phyloP scores from a whole-genome alignment of 1,140 invertebrate species.

The Anastrepha obliqua region DNA sequence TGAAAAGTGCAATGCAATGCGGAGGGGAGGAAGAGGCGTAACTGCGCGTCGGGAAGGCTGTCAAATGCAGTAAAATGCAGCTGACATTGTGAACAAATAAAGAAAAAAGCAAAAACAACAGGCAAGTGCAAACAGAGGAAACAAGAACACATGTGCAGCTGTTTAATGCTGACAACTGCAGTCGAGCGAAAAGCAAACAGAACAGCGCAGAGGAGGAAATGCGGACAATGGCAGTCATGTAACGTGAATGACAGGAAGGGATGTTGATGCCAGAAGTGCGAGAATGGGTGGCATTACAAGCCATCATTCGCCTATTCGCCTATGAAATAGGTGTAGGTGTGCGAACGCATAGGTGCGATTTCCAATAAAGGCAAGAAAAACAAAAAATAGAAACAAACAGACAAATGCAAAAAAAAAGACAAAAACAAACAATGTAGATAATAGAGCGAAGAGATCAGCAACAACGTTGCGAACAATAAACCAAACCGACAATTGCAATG shows the following conservation, averaged over 20 bases:
- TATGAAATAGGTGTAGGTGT: no score
- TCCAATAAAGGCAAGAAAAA: no score
- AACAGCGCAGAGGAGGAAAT: background rate
- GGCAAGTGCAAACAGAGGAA: background rate
- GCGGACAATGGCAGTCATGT: background rate
- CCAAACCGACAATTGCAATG: no score
- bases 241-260: background rate
- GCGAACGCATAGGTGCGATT: no score
- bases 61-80: slow-evolving; percentile 39
- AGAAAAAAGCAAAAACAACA: background rate
- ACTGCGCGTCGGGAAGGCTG: background rate
- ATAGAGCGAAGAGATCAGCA: no score
- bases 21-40: background rate
- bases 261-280: no score
- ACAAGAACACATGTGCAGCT: slow-evolving; percentile 17
- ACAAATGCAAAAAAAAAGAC: no score
- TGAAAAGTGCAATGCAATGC: background rate
- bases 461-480: no score
- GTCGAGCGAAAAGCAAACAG: background rate
- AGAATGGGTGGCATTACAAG: no score
- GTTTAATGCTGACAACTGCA: slow-evolving; percentile 31
- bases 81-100: slow-evolving; percentile 19
- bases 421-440: no score
- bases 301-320: no score
- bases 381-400: no score